Conservation (phyloP, 1,140 invertebrate species). For the Bombus terrestris region DNA sequence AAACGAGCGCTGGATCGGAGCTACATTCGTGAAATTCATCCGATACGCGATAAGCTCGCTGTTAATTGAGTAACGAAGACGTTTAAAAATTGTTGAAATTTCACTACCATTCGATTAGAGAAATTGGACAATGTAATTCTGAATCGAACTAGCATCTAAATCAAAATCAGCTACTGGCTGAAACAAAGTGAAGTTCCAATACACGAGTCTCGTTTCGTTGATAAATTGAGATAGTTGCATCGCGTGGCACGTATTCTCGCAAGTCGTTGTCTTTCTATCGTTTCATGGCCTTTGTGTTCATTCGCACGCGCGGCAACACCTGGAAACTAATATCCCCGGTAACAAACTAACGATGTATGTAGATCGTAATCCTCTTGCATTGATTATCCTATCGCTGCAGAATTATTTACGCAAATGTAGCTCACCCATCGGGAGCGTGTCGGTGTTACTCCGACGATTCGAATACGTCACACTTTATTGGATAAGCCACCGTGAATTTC, state of each 20-base stretch:
- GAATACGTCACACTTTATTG: conserved; percentile 37
- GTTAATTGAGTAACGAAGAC: background rate
- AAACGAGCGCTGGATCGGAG: conserved; percentile 8
- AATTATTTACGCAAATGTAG: conserved; percentile 50
- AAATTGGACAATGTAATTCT: background rate
- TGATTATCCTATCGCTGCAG: conserved; percentile 41
- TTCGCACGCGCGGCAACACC: conserved; percentile 8
- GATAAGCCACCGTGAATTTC: conserved; percentile 21
- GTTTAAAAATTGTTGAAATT: background rate
- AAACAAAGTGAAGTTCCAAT: background rate
- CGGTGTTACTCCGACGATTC: conserved; percentile 17
- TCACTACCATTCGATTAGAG: background rate
- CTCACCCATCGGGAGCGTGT: background rate
- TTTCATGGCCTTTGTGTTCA: background rate
- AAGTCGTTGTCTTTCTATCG: background rate
- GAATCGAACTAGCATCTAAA: background rate
- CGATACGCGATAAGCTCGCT: background rate
- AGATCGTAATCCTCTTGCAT: conserved; percentile 29
- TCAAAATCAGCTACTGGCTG: background rate
- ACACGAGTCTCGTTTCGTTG: background rate
- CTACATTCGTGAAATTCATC: background rate
- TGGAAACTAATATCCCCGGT: conserved; percentile 30
- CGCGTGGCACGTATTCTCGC: background rate
- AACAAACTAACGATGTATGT: conserved; percentile 48
- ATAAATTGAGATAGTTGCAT: background rate